Conservation (phyloP, 2,113 vertebrate species). For the Prochilodus magdalenae region DNA sequence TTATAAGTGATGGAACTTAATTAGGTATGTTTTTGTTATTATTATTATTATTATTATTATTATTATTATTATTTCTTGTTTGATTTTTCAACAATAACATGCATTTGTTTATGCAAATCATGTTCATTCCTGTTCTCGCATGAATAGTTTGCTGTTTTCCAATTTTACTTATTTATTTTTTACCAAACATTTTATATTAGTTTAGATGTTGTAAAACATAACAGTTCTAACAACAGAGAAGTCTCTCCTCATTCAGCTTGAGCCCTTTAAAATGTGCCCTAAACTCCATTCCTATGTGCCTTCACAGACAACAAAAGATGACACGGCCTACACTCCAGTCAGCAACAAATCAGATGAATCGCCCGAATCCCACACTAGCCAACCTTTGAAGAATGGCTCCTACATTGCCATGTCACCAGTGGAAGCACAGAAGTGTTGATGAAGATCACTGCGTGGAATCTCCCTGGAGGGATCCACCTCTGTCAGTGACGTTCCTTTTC, state of each 20-base stretch:
- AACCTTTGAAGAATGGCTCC: constrained; percentile 75
- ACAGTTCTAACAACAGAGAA: neutral
- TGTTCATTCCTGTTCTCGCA: constrained; percentile 16
- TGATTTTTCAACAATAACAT: neutral
- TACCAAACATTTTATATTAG: neutral
- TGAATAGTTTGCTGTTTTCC: constrained; percentile 4
- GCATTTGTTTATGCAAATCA: constrained; percentile 26
- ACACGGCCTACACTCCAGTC: constrained; percentile 80
- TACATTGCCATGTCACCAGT: constrained; percentile 84
- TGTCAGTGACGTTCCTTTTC: constrained; percentile 20
- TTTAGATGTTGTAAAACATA: constrained; percentile 24
- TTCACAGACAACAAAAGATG: constrained; percentile 77
- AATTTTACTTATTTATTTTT: neutral
- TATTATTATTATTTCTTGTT: constrained; percentile 37
- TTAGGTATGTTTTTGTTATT: no score
- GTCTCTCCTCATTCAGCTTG: neutral
- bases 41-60: constrained; percentile 29
- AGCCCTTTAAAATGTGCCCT: neutral
- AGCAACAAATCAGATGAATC: constrained; percentile 77
- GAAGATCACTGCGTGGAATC: constrained; percentile 44
- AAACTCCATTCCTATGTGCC: neutral
- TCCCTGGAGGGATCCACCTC: constrained; percentile 25
- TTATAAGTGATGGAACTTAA: constrained; percentile 52
- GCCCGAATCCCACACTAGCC: constrained; percentile 65
- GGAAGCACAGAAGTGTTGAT: constrained; percentile 81